Evolutionary conservation across 2,113 vertebrate species (phyloP).

Genomic region (Octodon degus): DNA sequence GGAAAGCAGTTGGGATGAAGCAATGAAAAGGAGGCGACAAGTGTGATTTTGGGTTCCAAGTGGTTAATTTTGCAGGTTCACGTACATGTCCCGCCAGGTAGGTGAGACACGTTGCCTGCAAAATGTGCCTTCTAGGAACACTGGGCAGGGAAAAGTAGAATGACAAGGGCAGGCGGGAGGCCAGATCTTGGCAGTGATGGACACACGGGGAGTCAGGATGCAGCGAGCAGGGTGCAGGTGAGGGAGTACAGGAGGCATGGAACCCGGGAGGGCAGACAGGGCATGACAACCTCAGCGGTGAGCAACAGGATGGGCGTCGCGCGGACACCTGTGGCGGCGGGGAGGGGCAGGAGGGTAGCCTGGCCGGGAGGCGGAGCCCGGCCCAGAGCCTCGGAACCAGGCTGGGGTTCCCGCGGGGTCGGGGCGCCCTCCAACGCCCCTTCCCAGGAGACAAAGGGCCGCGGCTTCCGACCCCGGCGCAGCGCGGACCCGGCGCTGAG

Average conservation of each 20-base stretch:
- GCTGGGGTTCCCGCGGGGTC: constrained; percentile 37
- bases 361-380: background rate
- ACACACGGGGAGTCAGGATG: constrained; percentile 29
- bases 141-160: background rate
- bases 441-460: constrained; percentile 82
- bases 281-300: constrained; percentile 56
- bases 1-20: background rate
- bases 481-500: constrained; percentile 42
- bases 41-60: background rate
- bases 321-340: constrained; percentile 70
- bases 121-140: background rate
- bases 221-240: constrained; percentile 24
- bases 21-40: background rate
- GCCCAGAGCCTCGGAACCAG: constrained; percentile 40
- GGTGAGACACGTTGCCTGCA: constrained; percentile 25
- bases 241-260: background rate
- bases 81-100: background rate
- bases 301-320: background rate
- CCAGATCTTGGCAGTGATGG: constrained; percentile 20
- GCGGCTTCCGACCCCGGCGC: constrained; percentile 54
- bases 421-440: constrained; percentile 70
- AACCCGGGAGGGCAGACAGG: background rate
- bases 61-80: constrained; percentile 59
- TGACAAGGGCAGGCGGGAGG: background rate
- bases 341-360: constrained; percentile 27